Base-by-base conservation (phyloP, 2,888 invertebrate genomes). In the Nemurella pictetii region DNA sequence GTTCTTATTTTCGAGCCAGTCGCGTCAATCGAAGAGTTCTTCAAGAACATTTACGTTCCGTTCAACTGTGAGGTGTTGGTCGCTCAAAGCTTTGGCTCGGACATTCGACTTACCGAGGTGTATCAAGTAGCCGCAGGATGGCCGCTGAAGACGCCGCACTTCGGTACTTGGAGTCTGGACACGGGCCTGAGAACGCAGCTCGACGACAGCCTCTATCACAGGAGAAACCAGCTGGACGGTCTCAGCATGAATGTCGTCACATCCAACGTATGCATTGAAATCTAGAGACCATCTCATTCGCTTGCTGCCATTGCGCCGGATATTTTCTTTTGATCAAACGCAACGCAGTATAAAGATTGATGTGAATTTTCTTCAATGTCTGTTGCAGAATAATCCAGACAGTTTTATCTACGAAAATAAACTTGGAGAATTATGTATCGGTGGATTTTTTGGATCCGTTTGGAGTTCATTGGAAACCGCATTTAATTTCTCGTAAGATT, bases 31-130 rank as follows among this genome's bases (percentile, higher is more conserved):
- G 83, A 83, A n/a, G 30, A 83, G 15, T 83, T 78, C 55, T 55
- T 83, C 20, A 25, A 35, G 1, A 72, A 36, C 32, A 28, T 85
- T 12, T 78, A 85, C 83, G 73, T 85, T 20, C 85, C 85, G 27
- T 85, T 85, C 55, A 55, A 85, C 83, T 85, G 85, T 78, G 55
- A 83, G 78, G 75, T 83, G 55, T 72, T 85, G 32, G 85, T 78
- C 55, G 85, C 77, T 29, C 29, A 83, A 72, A 27, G 35, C n/a
- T 12, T 36, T n/a, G 80, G 36, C 9, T 72, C 28, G 28, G 36
- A 26, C 20, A 30, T 80, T 4, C 20, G n/a, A 4, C 30, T 85
- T 27, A 85, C 80, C 20, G 85, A 85, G 55, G 80, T 85, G 15
- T 85, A 83, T 74, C 32, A 32, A 28, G 32, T 83, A 7, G 15